Percentiles rank a stretch among this genome's conserved stretches.
Conservation (phyloP, 2,888 invertebrate species). For the Spodoptera picta region DNA sequence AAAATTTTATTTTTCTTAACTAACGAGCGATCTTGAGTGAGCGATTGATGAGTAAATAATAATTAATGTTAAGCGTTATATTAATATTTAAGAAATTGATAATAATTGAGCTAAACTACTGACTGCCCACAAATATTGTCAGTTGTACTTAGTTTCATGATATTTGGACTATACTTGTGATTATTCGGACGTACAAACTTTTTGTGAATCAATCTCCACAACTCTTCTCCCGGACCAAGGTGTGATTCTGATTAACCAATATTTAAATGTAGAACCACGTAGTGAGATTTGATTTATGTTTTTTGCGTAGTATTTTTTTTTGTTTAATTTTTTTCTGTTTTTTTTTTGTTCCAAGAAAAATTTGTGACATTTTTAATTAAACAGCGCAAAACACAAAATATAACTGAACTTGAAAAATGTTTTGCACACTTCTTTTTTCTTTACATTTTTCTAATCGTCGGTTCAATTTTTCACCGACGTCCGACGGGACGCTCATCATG, state of each 20-base stretch:
- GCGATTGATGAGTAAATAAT: slow-evolving; percentile 67
- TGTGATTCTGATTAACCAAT: slow-evolving; percentile 57
- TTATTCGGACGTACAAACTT: slow-evolving; percentile 66
- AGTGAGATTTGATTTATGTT: slow-evolving; percentile 17
- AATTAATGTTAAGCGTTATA: slow-evolving; percentile 80
- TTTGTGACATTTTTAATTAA: not conserved
- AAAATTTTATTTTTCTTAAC: slow-evolving; percentile 79
- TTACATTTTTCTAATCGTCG: not conserved
- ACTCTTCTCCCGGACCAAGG: slow-evolving; percentile 73
- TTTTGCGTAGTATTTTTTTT: slow-evolving; percentile 25
- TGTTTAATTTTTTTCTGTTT: slow-evolving; percentile 8
- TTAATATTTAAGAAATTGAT: slow-evolving; percentile 73
- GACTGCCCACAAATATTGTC: slow-evolving; percentile 71
- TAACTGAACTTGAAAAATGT: not conserved
- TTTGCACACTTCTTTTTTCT: slow-evolving; percentile 3
- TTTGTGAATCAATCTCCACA: slow-evolving; percentile 68
- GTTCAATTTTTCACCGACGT: slow-evolving; percentile 1
- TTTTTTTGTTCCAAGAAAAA: not conserved
- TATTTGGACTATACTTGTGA: slow-evolving; percentile 68
- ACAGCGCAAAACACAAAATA: not conserved
- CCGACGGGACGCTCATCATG: slow-evolving; percentile 29
- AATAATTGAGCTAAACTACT: slow-evolving; percentile 62
- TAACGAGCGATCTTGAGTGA: slow-evolving; percentile 75
- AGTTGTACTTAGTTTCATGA: slow-evolving; percentile 64
- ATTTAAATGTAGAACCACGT: slow-evolving; percentile 48